Percentiles rank a stretch among this genome's conserved stretches.
These are phyloP conservation scores for Synergus umbraculus DNA, from an alignment of 2,888 invertebrate species.

Conservation along the genomic window DNA sequence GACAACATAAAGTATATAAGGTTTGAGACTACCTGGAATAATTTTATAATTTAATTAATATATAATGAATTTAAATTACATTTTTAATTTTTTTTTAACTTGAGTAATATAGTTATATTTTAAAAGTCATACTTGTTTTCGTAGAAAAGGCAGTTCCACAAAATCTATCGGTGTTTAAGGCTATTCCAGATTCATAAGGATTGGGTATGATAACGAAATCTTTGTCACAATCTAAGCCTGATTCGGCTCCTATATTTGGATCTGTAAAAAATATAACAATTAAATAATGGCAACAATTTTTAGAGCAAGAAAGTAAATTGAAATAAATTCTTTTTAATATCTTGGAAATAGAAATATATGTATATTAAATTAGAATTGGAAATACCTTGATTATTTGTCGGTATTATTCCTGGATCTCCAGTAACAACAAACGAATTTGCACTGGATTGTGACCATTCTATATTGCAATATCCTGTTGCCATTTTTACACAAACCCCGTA, in stretches of 20 bases:
- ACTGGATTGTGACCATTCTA: slow-evolving; percentile 82
- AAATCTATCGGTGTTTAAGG: slow-evolving; percentile 82
- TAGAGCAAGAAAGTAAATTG: slow-evolving; percentile 10
- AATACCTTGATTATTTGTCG: slow-evolving; percentile 80
- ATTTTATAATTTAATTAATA: slow-evolving; percentile 9
- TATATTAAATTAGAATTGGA: slow-evolving; percentile 20
- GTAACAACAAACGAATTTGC: slow-evolving; percentile 85
- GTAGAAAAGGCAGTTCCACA: slow-evolving; percentile 86
- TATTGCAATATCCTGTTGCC: slow-evolving; percentile 85
- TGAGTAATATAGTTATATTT: slow-evolving; percentile 68
- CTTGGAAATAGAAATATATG: slow-evolving; percentile 9
- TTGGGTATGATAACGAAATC: slow-evolving; percentile 89
- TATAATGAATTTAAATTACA: slow-evolving; percentile 39
- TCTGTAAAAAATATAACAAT: slow-evolving; percentile 64
- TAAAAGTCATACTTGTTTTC: slow-evolving; percentile 79
- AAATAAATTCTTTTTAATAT: slow-evolving; percentile 49
- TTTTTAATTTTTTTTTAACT: slow-evolving; percentile 31
- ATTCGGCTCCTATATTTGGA: slow-evolving; percentile 79
- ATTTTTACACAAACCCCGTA: slow-evolving; percentile 89
- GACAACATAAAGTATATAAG: slow-evolving; percentile 87
- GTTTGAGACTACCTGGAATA: slow-evolving; percentile 82
- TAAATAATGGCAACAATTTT: not conserved
- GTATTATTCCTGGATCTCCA: slow-evolving; percentile 82
- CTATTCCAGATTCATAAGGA: slow-evolving; percentile 77
- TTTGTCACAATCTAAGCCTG: slow-evolving; percentile 82